A percentile compares a stretch with the other conserved stretches of the same genome.
Evolutionary conservation across 2,888 invertebrate genomes (phyloP).

Genomic region (Diadegma fenestrale): DNA sequence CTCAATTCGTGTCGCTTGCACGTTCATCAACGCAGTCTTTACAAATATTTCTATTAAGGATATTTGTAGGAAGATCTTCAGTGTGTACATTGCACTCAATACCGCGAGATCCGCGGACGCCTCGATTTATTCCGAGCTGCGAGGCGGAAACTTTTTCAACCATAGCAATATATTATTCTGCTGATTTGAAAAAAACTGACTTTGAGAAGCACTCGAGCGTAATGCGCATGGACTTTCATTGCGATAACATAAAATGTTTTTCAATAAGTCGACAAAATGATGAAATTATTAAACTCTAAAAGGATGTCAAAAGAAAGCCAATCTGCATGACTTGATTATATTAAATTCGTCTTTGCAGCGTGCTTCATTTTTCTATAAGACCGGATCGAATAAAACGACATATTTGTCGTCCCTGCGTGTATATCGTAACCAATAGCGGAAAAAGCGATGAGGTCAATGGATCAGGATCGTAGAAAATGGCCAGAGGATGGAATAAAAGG

Average conservation of each 20-base stretch:
- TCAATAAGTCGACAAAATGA: not conserved
- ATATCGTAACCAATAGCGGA: too few species aligned
- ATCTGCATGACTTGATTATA: not conserved
- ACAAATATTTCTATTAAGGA: slow-evolving; percentile 3
- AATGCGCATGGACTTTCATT: slow-evolving; percentile 19
- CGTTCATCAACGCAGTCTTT: not conserved
- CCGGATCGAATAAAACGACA: not conserved
- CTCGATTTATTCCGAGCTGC: not conserved
- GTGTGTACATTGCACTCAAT: slow-evolving; percentile 1
- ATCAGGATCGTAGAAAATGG: too few species aligned
- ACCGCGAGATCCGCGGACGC: not conserved
- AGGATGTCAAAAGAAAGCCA: not conserved
- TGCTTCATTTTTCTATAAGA: not conserved
- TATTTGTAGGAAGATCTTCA: not conserved
- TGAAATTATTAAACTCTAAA: not conserved
- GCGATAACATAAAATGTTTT: slow-evolving; percentile 9
- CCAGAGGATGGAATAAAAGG: too few species aligned
- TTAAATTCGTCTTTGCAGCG: not conserved
- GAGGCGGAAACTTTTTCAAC: not conserved
- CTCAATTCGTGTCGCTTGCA: not conserved
- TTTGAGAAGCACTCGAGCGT: slow-evolving; percentile 29
- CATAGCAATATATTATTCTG: slow-evolving; percentile 8
- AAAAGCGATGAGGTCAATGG: too few species aligned
- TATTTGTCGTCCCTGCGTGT: not conserved
- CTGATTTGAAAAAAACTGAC: slow-evolving; percentile 30